Evolutionary conservation across 2,797 vertebrate genomes (phyloP), one percentile per base, ranked within the genome.

Genomic region (Momotus momota): DNA sequence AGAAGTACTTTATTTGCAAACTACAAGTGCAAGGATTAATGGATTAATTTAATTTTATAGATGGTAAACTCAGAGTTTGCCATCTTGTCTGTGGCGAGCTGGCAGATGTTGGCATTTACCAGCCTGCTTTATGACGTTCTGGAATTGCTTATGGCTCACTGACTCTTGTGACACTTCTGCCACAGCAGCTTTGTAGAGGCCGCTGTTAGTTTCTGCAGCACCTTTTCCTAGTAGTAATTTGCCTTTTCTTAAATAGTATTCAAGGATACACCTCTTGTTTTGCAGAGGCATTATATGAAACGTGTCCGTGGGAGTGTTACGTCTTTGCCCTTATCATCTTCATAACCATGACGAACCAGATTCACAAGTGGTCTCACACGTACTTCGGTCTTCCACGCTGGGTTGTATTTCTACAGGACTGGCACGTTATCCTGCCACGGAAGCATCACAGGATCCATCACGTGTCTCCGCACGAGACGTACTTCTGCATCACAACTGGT

Each of bases 401-500:
- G 99, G 99, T 99, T 27, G 92, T 97, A 31, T 87, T 99, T 73
- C 98, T 99, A 2, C 99, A 99, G 97, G 98, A 99, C 97, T 99
- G 98, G 97, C 99, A 99, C 65, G 31, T 99, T 95, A 99, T 99
- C 97, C 98, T 99, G 49, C 99, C 99, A 4, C 98, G 99, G 73
- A 99, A 99, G 96, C 99, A 99, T 97, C 99, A 99, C 95, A 98
- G 99, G 95, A 97, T 99, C 97, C 99, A 99, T 89, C 99, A 99
- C 3, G 99, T 99, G 78, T 99, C 99, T 9, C 99, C 99, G 8
- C 99, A 99, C 0, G 99, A 99, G 98, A 99, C 99, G 2, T 99
- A 99, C 97, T 99, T 99, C 98, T 99, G 99, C 98, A 99, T 99
- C 97, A 99, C 99, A 18, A 99, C 99, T 97, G 99, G 99, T 99